These are phyloP conservation scores for Caenorhabditis sp. DNA, from an alignment of 2,888 invertebrate species.

Conservation along the genomic window DNA sequence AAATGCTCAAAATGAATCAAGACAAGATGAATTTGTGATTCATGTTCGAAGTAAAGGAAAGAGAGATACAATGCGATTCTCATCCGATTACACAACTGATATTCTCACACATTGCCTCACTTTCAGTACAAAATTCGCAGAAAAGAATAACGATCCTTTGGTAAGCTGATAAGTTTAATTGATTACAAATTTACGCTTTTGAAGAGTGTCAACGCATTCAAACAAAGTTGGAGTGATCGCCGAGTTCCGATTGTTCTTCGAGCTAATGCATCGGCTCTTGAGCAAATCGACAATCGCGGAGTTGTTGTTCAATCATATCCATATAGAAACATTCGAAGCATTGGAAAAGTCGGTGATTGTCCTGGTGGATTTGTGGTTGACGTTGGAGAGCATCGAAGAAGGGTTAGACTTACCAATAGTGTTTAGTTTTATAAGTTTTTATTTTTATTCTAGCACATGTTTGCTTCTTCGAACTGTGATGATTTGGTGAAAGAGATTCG, in stretches of 20 bases:
- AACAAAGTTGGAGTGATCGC: slow-evolving; percentile 95
- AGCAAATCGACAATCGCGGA: slow-evolving; percentile 76
- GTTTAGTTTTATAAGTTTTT: not conserved
- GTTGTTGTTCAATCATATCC: slow-evolving; percentile 51
- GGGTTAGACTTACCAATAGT: slow-evolving; percentile 74
- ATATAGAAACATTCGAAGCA: slow-evolving; percentile 51
- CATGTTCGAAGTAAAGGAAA: slow-evolving; percentile 39
- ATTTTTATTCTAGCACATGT: slow-evolving; percentile 53
- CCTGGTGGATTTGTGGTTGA: slow-evolving; percentile 92
- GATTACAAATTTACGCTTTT: not conserved
- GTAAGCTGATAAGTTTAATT: slow-evolving; percentile 14
- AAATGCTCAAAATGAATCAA: slow-evolving; percentile 67
- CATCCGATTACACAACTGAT: slow-evolving; percentile 90
- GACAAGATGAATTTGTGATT: slow-evolving; percentile 47
- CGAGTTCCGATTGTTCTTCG: slow-evolving; percentile 86
- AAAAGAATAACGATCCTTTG: slow-evolving; percentile 36
- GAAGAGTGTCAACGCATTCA: slow-evolving; percentile 78
- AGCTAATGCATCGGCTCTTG: slow-evolving; percentile 88
- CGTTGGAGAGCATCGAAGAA: slow-evolving; percentile 87
- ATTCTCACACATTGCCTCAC: slow-evolving; percentile 87
- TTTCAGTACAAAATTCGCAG: slow-evolving; percentile 59
- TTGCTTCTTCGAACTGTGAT: slow-evolving; percentile 85
- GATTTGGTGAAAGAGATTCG: slow-evolving; percentile 86
- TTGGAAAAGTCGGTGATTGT: slow-evolving; percentile 78
- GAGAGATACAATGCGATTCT: slow-evolving; percentile 89